Conservation (phyloP, 2,888 invertebrate genomes). For the Scrobipalpa atriplicella region DNA sequence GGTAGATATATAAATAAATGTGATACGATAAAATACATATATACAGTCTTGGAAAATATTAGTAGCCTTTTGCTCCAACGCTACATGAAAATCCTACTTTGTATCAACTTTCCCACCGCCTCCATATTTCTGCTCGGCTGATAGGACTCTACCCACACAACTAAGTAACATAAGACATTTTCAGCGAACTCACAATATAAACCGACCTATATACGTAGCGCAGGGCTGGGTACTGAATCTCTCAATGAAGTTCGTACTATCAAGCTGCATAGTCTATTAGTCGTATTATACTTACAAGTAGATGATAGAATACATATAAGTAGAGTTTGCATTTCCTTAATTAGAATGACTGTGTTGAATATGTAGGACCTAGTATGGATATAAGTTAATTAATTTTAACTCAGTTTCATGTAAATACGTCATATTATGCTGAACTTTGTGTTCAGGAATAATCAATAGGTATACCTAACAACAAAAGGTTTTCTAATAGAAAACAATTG, state of each 20-base stretch:
- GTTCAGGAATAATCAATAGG: not conserved
- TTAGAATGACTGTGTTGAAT: not conserved
- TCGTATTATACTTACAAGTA: not conserved
- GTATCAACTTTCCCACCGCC: conserved; percentile 75
- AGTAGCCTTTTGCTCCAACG: conserved; percentile 48
- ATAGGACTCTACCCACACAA: conserved; percentile 59
- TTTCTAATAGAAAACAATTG: no score
- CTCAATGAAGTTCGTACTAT: conserved; percentile 4
- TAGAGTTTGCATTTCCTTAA: conserved; percentile 6
- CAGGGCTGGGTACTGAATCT: conserved; percentile 15
- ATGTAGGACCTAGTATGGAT: not conserved
- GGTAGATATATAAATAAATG: no score
- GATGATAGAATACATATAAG: not conserved
- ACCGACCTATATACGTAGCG: conserved; percentile 8
- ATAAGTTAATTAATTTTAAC: not conserved
- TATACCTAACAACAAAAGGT: no score
- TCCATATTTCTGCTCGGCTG: conserved; percentile 72
- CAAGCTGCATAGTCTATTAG: not conserved
- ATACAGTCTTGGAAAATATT: not conserved
- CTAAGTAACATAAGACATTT: conserved; percentile 34
- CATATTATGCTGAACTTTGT: no score
- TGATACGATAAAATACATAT: no score
- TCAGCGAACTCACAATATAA: conserved; percentile 24
- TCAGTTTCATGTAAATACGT: not conserved
- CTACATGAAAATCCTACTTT: conserved; percentile 77